phyloP scores from a whole-genome alignment of 2,888 invertebrate species.

The Phortica magna region DNA sequence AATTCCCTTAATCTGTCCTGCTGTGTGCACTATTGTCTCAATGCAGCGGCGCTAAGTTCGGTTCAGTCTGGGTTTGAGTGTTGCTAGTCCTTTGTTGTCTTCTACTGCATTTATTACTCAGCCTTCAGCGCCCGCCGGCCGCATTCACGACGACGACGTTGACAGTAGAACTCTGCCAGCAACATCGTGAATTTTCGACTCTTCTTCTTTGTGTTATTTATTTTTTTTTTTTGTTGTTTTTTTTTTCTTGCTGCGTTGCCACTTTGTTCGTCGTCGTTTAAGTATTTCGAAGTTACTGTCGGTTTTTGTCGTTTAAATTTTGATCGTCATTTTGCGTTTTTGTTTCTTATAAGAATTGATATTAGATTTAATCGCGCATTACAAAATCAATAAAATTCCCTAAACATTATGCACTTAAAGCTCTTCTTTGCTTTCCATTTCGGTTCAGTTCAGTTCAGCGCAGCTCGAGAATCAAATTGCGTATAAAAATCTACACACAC shows the following conservation, averaged over 20 bases:
- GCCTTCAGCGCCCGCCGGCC: neutral
- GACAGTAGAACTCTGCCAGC: constrained; percentile 4
- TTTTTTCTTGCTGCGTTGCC: neutral
- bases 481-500: constrained; percentile 57
- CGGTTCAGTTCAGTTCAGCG: constrained; percentile 5
- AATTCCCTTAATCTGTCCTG: neutral
- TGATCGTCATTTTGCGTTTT: neutral
- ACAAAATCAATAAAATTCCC: constrained; percentile 64
- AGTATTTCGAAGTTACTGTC: neutral
- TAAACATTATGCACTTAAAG: constrained; percentile 67
- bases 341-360: constrained; percentile 19
- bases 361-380: constrained; percentile 64
- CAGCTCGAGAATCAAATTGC: constrained; percentile 64
- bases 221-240: neutral
- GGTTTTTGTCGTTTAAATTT: neutral
- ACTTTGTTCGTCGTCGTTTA: neutral
- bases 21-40: neutral
- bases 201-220: neutral
- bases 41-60: neutral
- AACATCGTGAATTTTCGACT: constrained; percentile 14
- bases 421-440: constrained; percentile 49
- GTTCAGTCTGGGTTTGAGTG: constrained; percentile 32
- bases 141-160: constrained; percentile 11
- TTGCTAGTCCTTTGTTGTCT: constrained; percentile 1
- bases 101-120: neutral